Evolutionary conservation across 1,140 invertebrate species (phyloP), one percentile per base, ranked within the genome.

Genomic region (Stegodyphus dumicola): DNA sequence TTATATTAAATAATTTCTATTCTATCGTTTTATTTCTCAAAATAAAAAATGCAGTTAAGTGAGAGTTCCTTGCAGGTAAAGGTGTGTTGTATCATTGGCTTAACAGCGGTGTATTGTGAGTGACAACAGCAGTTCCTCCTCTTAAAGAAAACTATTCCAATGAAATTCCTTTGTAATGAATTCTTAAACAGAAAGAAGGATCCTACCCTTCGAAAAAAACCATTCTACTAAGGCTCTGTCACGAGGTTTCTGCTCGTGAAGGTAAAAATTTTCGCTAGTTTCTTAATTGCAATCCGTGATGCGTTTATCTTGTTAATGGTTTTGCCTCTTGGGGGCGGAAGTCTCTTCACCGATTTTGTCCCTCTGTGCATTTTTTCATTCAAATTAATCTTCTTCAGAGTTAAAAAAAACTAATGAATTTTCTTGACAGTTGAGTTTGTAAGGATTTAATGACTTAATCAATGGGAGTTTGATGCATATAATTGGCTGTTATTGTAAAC

Each of bases 381-480:
- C 17, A 84, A 84, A 76, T 84, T 84, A 84, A 76, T 84, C 69
- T 84, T 84, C 81, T 56, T n/a, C 6, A 54, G 71, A 48, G 15
- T 56, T 76, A 84, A 75, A 84, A 75, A 84, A 18, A 60, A 67
- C 53, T 84, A 84, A 84, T 76, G 81, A 84, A 84, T 76, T 69
- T 84, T 49, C 73, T 84, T 67, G 74, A 84, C 71, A 69, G 74
- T 69, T 76, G 17, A 52, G 64, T 84, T 60, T 74, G 73, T 84
- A 13, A 73, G 51, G 49, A 76, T 76, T 75, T 84, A 84, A 84
- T 84, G 81, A 84, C 65, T 84, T 84, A 84, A 84, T 84, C 81
- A 76, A 84, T 84, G 71, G 56, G 52, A 52, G 15, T 84, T 84
- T 76, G 64, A 69, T 76, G 79, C 79, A 48, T 83, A 73, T 83